Conservation (phyloP, 2,888 invertebrate species). For the Xylota segnis region DNA sequence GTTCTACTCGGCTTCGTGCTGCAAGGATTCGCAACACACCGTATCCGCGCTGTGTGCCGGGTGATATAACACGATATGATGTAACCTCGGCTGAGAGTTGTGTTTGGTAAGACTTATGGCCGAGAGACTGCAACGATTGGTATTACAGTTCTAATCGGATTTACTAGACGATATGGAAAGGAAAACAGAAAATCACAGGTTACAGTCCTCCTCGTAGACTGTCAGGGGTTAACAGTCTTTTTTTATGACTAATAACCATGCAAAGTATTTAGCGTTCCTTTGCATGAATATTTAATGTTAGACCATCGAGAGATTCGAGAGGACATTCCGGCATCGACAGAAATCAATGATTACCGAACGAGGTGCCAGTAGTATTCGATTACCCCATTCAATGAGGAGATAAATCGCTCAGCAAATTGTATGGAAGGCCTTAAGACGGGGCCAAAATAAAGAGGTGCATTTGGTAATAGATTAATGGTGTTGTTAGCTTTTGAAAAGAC, state of each 20-base stretch:
- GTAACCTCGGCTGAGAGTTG: constrained; percentile 33
- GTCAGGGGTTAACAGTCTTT: constrained; percentile 57
- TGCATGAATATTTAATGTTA: constrained; percentile 27
- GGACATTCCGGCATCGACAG: constrained; percentile 21
- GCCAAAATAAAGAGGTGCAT: constrained; percentile 57
- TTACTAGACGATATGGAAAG: constrained; percentile 14
- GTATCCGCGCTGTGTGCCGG: constrained; percentile 12
- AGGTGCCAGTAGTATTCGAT: constrained; percentile 53
- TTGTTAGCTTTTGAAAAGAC: constrained; percentile 33
- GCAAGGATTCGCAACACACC: constrained; percentile 29
- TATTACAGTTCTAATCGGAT: constrained; percentile 69
- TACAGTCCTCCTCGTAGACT: constrained; percentile 42
- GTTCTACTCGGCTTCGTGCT: constrained; percentile 12
- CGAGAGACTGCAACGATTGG: constrained; percentile 25
- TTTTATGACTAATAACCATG: constrained; percentile 73
- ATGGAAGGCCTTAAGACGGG: background rate
- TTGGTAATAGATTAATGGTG: constrained; percentile 70
- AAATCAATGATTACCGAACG: constrained; percentile 34
- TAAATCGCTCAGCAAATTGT: constrained; percentile 46
- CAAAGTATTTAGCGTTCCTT: constrained; percentile 46
- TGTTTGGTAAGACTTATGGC: constrained; percentile 53
- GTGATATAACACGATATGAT: constrained; percentile 63
- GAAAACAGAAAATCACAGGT: constrained; percentile 11
- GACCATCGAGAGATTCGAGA: background rate
- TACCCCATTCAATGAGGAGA: constrained; percentile 30